These are phyloP conservation scores for Pyrocephalus nanus DNA, from an alignment of 2,797 vertebrate species.

Conservation along the genomic window DNA sequence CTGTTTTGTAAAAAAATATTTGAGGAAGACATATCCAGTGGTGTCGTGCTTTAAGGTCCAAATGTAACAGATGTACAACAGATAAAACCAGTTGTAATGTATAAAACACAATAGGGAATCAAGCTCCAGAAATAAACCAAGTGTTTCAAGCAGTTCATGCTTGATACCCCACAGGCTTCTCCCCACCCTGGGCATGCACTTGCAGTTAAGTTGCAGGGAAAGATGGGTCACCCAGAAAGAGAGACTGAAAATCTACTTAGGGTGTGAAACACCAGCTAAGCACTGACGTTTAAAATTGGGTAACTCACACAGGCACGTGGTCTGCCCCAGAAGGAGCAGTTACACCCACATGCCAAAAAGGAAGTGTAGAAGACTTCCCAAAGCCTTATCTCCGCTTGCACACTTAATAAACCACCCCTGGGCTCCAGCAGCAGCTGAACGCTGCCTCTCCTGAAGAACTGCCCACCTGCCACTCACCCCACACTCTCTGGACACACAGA, in stretches of 20 bases:
- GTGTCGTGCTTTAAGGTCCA: background rate
- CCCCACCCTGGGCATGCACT: background rate
- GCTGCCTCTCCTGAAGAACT: background rate
- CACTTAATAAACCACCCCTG: rapidly evolving
- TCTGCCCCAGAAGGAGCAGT: background rate
- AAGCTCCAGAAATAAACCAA: background rate
- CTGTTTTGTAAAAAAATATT: background rate
- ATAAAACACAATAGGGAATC: background rate
- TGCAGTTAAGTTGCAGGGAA: background rate
- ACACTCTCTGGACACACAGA: background rate
- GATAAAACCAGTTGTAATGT: background rate
- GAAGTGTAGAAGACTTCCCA: background rate
- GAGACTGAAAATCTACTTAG: rapidly evolving
- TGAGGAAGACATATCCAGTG: background rate
- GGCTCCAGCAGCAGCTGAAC: background rate
- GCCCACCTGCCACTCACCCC: background rate
- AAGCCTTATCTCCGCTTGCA: background rate
- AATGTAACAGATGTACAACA: too few species aligned
- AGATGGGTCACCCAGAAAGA: slow-evolving; percentile 14
- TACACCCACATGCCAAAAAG: background rate
- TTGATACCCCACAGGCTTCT: background rate
- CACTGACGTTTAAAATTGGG: background rate
- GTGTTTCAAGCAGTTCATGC: background rate
- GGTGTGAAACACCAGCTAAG: background rate
- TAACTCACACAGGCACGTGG: background rate